Evolutionary conservation across 64 coral and sea anemone species (phyloP).

Genomic region (Pocillopora verrucosa): DNA sequence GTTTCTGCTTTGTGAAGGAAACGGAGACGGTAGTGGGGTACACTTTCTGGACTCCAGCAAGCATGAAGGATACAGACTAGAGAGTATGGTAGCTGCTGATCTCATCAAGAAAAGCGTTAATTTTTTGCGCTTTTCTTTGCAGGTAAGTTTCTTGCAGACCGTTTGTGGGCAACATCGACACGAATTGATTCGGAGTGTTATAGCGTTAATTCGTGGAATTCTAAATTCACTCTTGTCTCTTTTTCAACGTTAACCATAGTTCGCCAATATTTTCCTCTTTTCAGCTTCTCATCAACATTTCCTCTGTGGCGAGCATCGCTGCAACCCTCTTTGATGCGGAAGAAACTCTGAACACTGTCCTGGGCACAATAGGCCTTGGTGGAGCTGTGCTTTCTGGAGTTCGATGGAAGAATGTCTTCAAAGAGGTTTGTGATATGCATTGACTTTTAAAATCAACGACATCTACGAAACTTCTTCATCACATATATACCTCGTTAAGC

Average conservation of each 20-base stretch:
- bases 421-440: not conserved
- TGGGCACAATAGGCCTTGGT: not conserved
- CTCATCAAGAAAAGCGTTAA: conserved; percentile 6
- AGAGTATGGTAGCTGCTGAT: not conserved
- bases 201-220: no score
- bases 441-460: not conserved
- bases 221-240: no score
- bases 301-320: not conserved
- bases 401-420: conserved; percentile 26
- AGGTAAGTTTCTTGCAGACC: not conserved
- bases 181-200: no score
- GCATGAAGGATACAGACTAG: conserved; percentile 47
- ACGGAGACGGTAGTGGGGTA: conserved; percentile 58
- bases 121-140: conserved; percentile 12
- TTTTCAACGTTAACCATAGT: no score
- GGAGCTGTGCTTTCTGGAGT: not conserved
- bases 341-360: not conserved
- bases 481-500: no score
- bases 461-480: no score
- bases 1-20: conserved; percentile 53
- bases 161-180: no score
- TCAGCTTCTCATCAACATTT: not conserved
- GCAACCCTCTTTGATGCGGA: not conserved
- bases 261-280: not conserved
- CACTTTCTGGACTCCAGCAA: conserved; percentile 59